Percentiles rank a stretch among this genome's conserved stretches.
Evolutionary conservation across 2,113 vertebrate species (phyloP).

Genomic region (Phylloscopus trochiloides): DNA sequence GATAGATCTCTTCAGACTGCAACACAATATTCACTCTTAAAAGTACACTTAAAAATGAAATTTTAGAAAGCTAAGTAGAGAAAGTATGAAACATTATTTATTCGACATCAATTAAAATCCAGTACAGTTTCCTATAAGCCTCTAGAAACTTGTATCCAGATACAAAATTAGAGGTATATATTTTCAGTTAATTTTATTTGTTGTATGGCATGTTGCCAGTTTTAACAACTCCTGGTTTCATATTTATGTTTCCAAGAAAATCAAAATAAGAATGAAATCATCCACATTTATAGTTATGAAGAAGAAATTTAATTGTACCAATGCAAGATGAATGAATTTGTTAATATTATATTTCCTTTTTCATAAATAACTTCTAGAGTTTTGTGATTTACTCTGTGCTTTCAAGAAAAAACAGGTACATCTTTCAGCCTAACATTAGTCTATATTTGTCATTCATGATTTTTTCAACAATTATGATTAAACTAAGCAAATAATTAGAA

Average conservation of each 20-base stretch:
- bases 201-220: background rate
- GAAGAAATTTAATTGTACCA: background rate
- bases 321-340: background rate
- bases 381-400: background rate
- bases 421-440: background rate
- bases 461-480: background rate
- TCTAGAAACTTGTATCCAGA: background rate
- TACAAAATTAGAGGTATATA: background rate
- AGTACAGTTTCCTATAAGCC: background rate
- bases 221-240: background rate
- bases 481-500: background rate
- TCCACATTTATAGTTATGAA: background rate
- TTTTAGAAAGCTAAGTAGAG: background rate
- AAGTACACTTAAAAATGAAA: background rate
- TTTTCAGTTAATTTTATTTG: slow-evolving; percentile 4
- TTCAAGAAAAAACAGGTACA: background rate
- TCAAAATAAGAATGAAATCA: background rate
- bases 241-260: background rate
- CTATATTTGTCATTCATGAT: background rate
- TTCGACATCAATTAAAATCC: background rate
- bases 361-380: background rate
- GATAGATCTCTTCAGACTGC: background rate
- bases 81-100: background rate
- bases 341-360: background rate
- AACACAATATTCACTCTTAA: background rate